Evolutionary conservation across 2,888 invertebrate genomes (phyloP), one percentile per base, ranked within the genome.

Genomic region (Dasypolia templi): DNA sequence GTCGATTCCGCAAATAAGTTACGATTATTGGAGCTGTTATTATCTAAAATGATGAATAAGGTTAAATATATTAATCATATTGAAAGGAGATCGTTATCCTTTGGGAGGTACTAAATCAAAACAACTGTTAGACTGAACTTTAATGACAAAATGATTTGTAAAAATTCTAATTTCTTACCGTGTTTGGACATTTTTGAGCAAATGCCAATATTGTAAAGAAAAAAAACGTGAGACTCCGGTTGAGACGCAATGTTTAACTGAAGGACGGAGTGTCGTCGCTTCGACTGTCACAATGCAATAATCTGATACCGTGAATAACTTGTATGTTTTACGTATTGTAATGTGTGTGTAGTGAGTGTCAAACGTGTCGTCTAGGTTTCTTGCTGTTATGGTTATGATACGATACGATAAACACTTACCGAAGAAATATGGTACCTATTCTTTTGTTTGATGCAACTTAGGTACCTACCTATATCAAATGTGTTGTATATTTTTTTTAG

Each of bases 141-240:
- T n/a, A n/a, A n/a, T n/a, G n/a, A 14, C 17, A 7, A 22, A 29
- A 26, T 29, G 44, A 17, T 55, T 39, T 32, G 29, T 17, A 53
- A 17, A 22, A 44, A 14, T 26, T 51, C 17, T 1, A 32, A 42
- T 42, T 55, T 46, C 81, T 81, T 83, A 81, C 81, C 81, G 26
- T 78, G 51, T 61, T 61, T 82, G 32, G 80, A 68, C 80, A 80
- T 80, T 66, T 59, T 51, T 22, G 7, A 49, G 44, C 22, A 59
- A 75, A 67, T 32, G 17, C 19, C 39, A 42, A 58, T 32, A 58
- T 22, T 29, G 14, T 14, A 26, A 44, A 17, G 29, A 9, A 53
- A 51, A 44, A 26, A 56, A n/a, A 32, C 19, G 1, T n/a, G 39
- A 42, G 4, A 69, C 65, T 65, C 55, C 46, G 61, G 26, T 56